These are phyloP conservation scores for Gibbula magus DNA, from an alignment of 2,888 invertebrate genomes.

Conservation along the genomic window DNA sequence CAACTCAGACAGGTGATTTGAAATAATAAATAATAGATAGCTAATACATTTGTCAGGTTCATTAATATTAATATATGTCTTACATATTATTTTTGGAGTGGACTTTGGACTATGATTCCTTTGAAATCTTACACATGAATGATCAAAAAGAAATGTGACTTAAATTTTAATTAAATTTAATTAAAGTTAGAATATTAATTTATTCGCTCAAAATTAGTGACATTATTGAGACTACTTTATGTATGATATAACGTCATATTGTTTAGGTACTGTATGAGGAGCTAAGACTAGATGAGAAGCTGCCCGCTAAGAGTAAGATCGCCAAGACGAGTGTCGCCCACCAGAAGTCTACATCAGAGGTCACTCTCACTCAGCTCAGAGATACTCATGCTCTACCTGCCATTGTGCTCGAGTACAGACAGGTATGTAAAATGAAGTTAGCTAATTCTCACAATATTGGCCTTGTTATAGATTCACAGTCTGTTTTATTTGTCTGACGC, in stretches of 20 bases:
- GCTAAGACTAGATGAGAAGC: slow-evolving; percentile 61
- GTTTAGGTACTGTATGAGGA: slow-evolving; percentile 68
- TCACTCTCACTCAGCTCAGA: slow-evolving; percentile 61
- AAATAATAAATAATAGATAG: not conserved
- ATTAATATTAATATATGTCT: too few species aligned
- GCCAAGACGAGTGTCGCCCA: slow-evolving; percentile 61
- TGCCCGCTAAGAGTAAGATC: slow-evolving; percentile 55
- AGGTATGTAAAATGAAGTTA: slow-evolving; percentile 51
- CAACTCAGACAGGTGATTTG: slow-evolving; percentile 67
- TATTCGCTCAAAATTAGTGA: too few species aligned
- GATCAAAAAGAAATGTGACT: too few species aligned
- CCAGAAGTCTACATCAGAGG: slow-evolving; percentile 69
- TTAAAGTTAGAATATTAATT: too few species aligned
- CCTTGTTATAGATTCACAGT: too few species aligned
- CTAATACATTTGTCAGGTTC: not conserved
- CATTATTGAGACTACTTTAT: too few species aligned
- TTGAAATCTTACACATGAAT: too few species aligned
- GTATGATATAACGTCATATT: not conserved
- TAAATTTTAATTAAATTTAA: too few species aligned
- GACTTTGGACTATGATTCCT: too few species aligned
- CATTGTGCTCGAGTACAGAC: slow-evolving; percentile 70
- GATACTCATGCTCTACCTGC: slow-evolving; percentile 65
- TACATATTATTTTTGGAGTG: too few species aligned
- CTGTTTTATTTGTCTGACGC: too few species aligned
- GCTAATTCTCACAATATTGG: too few species aligned